Base-by-base conservation (phyloP, 2,113 vertebrate species). In the Ailuropoda melanoleuca region DNA sequence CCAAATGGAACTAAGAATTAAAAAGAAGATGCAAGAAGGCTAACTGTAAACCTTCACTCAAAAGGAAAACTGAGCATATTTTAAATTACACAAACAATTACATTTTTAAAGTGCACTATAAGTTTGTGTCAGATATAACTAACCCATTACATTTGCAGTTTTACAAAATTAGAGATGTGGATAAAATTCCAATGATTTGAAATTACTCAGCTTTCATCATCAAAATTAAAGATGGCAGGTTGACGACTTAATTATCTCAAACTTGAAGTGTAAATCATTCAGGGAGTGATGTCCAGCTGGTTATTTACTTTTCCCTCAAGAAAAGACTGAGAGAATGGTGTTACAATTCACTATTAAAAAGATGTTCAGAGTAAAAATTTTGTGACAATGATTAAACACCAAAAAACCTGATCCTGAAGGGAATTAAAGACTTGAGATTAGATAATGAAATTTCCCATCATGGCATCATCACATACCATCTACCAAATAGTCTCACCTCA, bases 361-460 rank as follows among this genome's bases (percentile, higher is more conserved):
- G 1, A 43, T 39, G 23, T 55, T 97, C 15, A 88, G n/a, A n/a
- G n/a, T 53, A 96, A 84, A 39, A 53, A 74, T 72, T 95, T 97
- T 78, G 26, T 62, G 39, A 58, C 26, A 77, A 24, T 82, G 23
- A 86, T 77, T 93, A 86, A 88, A 78, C 88, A 95, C 7, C 82
- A n/a, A 93, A 93, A 91, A 77, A 34, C 34, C 31, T 74, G 14
- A 82, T 60, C 53, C 55, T 89, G 19, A 58, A 85, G 21, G 46
- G 9, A 96, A 93, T 98, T 94, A 89, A 94, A 89, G 14, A 18
- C 64, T 60, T 86, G 18, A 95, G 89, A 89, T 88, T 81, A 62
- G 60, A 90, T 90, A 66, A 83, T 90, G 34, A 78, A 75, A 92
- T 94, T 75, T 70, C 39, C 39, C 75, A 18, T 37, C 26, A 43